These are phyloP conservation scores for Hafferia zeledoni DNA, from an alignment of 2,797 vertebrate species.

Conservation along the genomic window DNA sequence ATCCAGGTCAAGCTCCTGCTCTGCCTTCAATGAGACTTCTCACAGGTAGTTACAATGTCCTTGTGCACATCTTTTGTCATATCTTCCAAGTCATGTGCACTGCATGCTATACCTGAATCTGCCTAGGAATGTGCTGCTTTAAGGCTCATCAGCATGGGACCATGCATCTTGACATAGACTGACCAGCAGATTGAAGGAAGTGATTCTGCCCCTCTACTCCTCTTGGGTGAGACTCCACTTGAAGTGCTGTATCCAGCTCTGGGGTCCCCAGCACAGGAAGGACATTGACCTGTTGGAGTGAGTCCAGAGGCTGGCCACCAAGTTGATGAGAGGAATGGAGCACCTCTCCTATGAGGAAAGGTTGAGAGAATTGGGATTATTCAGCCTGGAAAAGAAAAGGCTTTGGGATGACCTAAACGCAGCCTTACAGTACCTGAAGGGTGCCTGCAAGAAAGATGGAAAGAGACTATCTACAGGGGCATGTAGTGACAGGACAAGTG, in stretches of 20 bases:
- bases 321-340: not conserved
- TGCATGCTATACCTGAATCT: not conserved
- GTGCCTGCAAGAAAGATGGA: not conserved
- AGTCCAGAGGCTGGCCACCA: not conserved
- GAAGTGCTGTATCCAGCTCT: not conserved
- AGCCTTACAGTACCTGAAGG: not conserved
- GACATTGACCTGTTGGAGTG: rapidly evolving
- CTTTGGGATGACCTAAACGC: not conserved
- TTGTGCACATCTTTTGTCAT: not conserved
- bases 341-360: not conserved
- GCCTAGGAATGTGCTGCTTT: not conserved
- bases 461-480: not conserved
- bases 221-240: not conserved
- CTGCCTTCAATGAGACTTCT: not conserved
- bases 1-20: not conserved
- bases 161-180: not conserved
- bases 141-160: not conserved
- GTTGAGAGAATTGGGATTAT: not conserved
- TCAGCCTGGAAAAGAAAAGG: not conserved
- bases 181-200: not conserved
- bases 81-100: not conserved
- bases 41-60: not conserved
- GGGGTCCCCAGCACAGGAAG: not conserved
- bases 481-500: not conserved
- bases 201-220: not conserved